Conservation (phyloP, 2,888 invertebrate genomes). For the Tetrapedia diversipes region DNA sequence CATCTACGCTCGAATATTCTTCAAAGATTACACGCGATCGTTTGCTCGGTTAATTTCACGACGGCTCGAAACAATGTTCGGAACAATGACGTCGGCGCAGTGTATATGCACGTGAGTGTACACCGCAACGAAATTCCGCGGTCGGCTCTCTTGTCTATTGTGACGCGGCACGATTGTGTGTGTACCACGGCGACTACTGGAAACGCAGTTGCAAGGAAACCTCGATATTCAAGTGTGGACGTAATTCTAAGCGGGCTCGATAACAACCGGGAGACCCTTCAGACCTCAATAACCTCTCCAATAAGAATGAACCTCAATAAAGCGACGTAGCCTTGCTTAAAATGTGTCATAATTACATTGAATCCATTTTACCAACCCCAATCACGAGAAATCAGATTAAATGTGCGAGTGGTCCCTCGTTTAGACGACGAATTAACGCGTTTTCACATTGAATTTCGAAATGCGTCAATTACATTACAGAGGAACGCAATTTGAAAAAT, state of each 20-base stretch:
- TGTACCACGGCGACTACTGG: conserved; percentile 4
- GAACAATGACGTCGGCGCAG: background rate
- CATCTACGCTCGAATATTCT: conserved; percentile 29
- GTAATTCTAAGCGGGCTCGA: conserved; percentile 49
- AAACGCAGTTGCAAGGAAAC: conserved; percentile 15
- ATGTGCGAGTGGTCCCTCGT: background rate
- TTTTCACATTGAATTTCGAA: background rate
- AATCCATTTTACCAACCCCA: background rate
- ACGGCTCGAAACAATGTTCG: conserved; percentile 1
- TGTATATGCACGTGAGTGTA: background rate
- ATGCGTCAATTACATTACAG: background rate
- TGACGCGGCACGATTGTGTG: conserved; percentile 16
- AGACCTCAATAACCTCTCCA: conserved; percentile 47
- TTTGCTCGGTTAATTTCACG: background rate
- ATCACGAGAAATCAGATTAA: background rate
- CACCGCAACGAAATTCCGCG: conserved; percentile 21
- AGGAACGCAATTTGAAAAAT: too few relatives aligned
- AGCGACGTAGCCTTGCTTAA: conserved; percentile 53
- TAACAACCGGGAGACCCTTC: conserved; percentile 38
- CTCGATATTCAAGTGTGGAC: conserved; percentile 39
- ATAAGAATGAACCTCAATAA: conserved; percentile 43
- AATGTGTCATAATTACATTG: conserved; percentile 25
- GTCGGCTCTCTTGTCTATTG: conserved; percentile 5
- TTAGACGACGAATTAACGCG: too few relatives aligned
- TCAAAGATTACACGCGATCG: background rate